phyloP scores from a whole-genome alignment of 2,888 invertebrate genomes.

The Caenorhabditis panamensis region DNA sequence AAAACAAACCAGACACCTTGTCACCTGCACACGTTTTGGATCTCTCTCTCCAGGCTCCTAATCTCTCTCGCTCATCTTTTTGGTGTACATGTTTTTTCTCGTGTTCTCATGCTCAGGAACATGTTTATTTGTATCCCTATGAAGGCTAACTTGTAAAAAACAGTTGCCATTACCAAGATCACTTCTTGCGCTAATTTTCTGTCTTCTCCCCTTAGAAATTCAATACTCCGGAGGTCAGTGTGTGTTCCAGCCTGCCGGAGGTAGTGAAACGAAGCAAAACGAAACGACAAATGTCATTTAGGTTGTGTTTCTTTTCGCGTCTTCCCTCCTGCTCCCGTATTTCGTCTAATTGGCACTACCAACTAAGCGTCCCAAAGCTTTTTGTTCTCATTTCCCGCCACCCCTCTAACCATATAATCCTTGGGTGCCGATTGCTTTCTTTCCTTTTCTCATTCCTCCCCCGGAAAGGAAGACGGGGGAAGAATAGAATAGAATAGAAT shows the following conservation, averaged over 20 bases:
- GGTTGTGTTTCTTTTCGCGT: conserved; percentile 13
- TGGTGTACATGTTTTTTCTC: background rate
- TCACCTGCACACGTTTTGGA: background rate
- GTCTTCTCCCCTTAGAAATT: background rate
- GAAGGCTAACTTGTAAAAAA: too few species aligned
- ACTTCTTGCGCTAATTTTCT: background rate
- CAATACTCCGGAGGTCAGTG: background rate
- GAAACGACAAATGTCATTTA: conserved; percentile 19
- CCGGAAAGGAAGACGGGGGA: too few species aligned
- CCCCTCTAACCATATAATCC: conserved; percentile 7
- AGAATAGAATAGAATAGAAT: conserved; percentile 2
- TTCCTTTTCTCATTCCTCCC: background rate
- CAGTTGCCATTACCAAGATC: too few species aligned
- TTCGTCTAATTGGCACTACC: background rate
- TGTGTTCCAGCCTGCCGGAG: background rate
- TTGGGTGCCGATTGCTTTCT: conserved; percentile 1
- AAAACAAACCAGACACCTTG: background rate
- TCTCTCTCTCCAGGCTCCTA: background rate
- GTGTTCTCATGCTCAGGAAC: background rate
- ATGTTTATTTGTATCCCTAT: too few species aligned
- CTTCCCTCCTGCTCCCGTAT: background rate
- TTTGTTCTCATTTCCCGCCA: conserved; percentile 3
- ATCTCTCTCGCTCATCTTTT: conserved; percentile 8
- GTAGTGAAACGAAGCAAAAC: background rate
- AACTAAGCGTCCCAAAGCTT: background rate